Base-by-base conservation (phyloP, 2,888 invertebrate genomes). In the Scelioninae gen. 1 region DNA sequence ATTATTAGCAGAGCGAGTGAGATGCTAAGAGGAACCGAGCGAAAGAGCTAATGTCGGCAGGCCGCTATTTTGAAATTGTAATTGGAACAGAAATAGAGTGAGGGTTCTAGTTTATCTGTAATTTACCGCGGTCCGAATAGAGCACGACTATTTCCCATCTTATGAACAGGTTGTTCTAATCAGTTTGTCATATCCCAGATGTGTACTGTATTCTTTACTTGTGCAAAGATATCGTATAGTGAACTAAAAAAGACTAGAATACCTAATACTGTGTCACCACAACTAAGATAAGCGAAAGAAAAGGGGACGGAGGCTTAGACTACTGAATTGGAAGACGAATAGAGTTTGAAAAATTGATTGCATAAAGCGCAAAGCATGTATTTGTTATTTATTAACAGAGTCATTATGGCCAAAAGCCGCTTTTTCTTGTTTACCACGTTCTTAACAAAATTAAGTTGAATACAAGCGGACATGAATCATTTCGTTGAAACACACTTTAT, bases 101-200 rank as follows among this genome's bases (percentile, higher is more conserved):
- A 71, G 75, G 75, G 47, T 23, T 23, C 53, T 78, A 76, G 68
- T 82, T 82, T 84, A 86, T 86, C 85, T 85, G 86, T 85, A 86
- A 85, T 86, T 86, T 85, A 85, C 84, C 78, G 78, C 78, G 47
- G 78, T 68, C 76, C 63, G 68, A 77, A 71, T 81, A 77, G 66
- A 75, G 45, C 68, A 47, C 76, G 75, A 66, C 65, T 68, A 55
- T 51, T 56, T 74, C 69, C 10, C 53, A 31, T 63, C 53, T 23
- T 47, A 65, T 32, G 11, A 13, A 13, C 29, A 31, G 53, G 4
- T 7, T 51, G 0, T n/a, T 13, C 16, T 23, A 15, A 51, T 62
- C 31, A 32, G 15, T 15, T 16, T 43, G 40, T 68, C 69, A 7
- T 71, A 55, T 15, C 58, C 53, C 63, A 9, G n/a, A 23, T 40